A percentile compares a stretch with the other conserved stretches of the same genome.
These are phyloP conservation scores for Leptura quadrifasciata DNA, from an alignment of 2,888 invertebrate species.

Conservation along the genomic window DNA sequence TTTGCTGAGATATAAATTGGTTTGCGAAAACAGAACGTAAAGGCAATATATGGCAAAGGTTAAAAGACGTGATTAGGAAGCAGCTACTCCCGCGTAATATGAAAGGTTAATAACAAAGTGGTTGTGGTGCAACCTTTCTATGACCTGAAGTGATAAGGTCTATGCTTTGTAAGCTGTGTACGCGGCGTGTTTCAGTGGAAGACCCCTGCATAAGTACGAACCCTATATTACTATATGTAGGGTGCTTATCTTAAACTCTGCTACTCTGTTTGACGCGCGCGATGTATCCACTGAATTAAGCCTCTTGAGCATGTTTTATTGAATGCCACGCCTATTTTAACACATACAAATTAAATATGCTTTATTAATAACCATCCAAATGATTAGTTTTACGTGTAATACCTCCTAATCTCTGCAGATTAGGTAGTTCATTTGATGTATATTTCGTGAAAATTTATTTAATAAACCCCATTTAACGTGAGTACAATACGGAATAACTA, in stretches of 20 bases:
- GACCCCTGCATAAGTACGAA: conserved; percentile 48
- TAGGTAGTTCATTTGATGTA: neutral
- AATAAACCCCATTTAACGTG: neutral
- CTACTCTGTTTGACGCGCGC: conserved; percentile 56
- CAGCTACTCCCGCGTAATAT: conserved; percentile 61
- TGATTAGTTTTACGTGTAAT: neutral
- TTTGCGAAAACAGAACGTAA: conserved; percentile 45
- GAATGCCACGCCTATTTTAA: conserved; percentile 21
- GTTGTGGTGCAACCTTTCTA: conserved; percentile 69
- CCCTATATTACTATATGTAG: conserved; percentile 60
- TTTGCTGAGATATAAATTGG: conserved; percentile 32
- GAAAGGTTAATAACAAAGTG: conserved; percentile 71
- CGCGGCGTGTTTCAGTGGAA: conserved; percentile 50
- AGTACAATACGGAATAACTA: neutral
- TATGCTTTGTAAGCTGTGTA: conserved; percentile 49
- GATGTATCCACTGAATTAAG: conserved; percentile 60
- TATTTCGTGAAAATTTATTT: neutral
- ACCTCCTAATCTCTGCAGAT: neutral
- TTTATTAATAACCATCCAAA: neutral
- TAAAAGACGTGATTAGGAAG: conserved; percentile 66
- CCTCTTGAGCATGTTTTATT: conserved; percentile 48
- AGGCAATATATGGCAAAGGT: conserved; percentile 62
- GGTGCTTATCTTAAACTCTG: conserved; percentile 64
- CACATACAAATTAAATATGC: neutral
- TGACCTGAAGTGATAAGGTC: conserved; percentile 69